Evolutionary conservation across 2,797 vertebrate species (phyloP), one percentile per base, ranked within the genome.

Genomic region (Lithobates pipiens): DNA sequence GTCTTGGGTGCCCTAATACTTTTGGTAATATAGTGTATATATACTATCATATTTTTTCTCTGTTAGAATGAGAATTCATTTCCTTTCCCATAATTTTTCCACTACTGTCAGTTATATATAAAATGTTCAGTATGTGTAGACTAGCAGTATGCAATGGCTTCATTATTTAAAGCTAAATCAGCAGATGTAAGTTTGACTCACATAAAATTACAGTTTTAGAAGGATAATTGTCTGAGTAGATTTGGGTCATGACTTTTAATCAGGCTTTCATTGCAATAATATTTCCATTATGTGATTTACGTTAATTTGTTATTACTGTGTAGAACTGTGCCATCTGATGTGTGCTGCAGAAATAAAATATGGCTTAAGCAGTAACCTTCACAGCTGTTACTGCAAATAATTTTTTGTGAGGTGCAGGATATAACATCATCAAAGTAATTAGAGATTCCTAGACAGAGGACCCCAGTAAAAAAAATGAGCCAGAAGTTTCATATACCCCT

Each of bases 161-260:
- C 69, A 73, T 73, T 65, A 82, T 44, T 82, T 82, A 82, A 63
- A 82, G 34, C 80, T 46, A 83, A 83, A 75, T 76, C 73, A 83
- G 82, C 74, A 83, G 73, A 83, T 77, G 74, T 76, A 77, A 76
- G 57, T 83, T 83, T 83, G 29, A 57, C 65, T 83, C 72, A 68
- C 72, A 83, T 71, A 76, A 77, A 84, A 84, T 84, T 77, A 84
- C 67, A 84, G 32, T 77, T 84, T 77, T 57, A 57, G 74, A 77
- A 44, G 68, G 32, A 77, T 71, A 85, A 79, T 78, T 85, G 76
- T 79, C 83, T 73, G 83, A 85, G 70, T 79, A 73, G 27, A 85
- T 57, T 72, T 84, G 82, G 75, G 82, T 79, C 76, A 85, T 73
- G 76, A 85, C 83, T 73, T 76, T 83, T 79, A 84, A 79, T 85